Base-by-base conservation (phyloP, 2,797 vertebrate genomes). In the Tangara arthus region DNA sequence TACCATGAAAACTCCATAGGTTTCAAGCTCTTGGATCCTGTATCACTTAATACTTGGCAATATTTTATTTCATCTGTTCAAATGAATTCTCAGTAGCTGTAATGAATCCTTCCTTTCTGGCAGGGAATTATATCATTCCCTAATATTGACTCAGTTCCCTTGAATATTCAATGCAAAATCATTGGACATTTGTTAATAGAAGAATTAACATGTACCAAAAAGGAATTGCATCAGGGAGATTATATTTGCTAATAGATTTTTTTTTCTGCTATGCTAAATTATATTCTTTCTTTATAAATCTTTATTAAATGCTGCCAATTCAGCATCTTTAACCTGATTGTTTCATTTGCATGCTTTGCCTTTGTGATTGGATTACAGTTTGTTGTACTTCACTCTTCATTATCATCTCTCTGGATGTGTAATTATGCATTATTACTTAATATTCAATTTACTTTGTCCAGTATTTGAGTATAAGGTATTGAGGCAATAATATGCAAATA, bases 161-260 rank as follows among this genome's bases (percentile, higher is more conserved):
- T 94, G 82, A 91, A 87, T 95, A 73, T 77, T 92, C 89, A 94
- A 59, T 90, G 70, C 28, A 87, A 91, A 94, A 79, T 93, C 90
- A 72, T 50, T 61, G 73, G 92, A 95, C 91, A 91, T 91, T 84
- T 93, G 59, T 92, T 95, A 94, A 90, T 79, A 89, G 83, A 83
- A 65, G 75, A 89, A 93, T 94, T 96, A 93, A 61, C 59, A 37
- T 84, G 17, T 53, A 82, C 72, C 55, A 87, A 81, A 93, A 87
- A 89, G 57, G 49, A 94, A 93, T 60, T 83, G 44, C 84, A 93
- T 78, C 35, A 69, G 53, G 64, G 73, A 94, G 86, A 95, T 92
- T 95, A 72, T 94, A 95, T 95, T 95, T 96, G 64, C 79, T 94
- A 95, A 87, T 95, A 85, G 76, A 59, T 87, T 92, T 49, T 69